Conservation (phyloP, 37 sponge, comb jelly and placozoan species). For the Aplysina aerophoba region DNA sequence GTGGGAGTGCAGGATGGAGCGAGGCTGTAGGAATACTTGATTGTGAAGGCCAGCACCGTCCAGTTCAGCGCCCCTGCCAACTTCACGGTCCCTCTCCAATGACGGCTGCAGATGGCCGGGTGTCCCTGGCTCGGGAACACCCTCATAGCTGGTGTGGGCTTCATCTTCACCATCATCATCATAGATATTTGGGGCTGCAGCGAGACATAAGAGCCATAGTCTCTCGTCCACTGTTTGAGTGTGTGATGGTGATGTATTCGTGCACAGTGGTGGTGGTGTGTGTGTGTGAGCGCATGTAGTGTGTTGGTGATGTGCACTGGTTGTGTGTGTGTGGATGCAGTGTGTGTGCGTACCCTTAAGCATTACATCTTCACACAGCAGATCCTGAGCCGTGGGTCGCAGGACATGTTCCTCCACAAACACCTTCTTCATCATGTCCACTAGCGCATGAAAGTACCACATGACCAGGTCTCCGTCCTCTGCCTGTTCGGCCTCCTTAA, state of each 20-base stretch:
- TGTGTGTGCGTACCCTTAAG: conserved; percentile 19
- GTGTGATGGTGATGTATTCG: background rate
- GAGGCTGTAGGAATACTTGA: too few relatives aligned
- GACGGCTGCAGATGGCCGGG: too few relatives aligned
- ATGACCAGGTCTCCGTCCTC: background rate
- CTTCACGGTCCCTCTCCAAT: too few relatives aligned
- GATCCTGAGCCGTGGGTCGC: conserved; percentile 5
- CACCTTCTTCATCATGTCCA: conserved; percentile 13
- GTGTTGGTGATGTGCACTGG: too few relatives aligned
- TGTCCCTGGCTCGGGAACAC: too few relatives aligned
- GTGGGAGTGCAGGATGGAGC: too few relatives aligned
- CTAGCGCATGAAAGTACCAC: background rate
- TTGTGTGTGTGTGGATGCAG: conserved; percentile 30
- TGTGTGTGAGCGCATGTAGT: background rate
- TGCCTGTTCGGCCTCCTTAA: background rate
- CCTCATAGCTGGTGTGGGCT: too few relatives aligned
- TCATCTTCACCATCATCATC: background rate
- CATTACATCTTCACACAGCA: conserved; percentile 7
- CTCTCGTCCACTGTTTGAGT: background rate
- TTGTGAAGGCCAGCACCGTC: too few relatives aligned
- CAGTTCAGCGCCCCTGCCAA: too few relatives aligned
- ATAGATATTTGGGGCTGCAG: background rate
- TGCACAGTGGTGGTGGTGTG: background rate
- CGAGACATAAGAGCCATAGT: background rate
- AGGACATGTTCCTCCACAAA: background rate